phyloP scores from a whole-genome alignment of 2,888 invertebrate species.

The Cantharis rufa region DNA sequence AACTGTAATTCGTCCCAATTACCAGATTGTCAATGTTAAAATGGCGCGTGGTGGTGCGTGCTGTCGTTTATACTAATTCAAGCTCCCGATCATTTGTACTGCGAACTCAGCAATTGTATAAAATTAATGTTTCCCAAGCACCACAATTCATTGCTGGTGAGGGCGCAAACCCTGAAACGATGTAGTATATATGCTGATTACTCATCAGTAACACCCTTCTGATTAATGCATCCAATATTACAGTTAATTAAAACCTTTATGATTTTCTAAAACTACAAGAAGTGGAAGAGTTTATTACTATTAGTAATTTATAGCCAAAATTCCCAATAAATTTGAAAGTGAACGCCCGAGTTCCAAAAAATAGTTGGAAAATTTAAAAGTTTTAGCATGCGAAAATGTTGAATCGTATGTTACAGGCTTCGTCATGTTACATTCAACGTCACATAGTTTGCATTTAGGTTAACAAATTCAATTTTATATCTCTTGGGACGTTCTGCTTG shows the following conservation, averaged over 20 bases:
- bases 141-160: slow-evolving; percentile 43
- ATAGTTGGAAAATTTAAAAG: slow-evolving; percentile 8
- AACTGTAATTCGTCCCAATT: slow-evolving; percentile 43
- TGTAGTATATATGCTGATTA: slow-evolving; percentile 49
- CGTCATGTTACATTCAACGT: slow-evolving; percentile 30
- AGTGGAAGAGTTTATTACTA: slow-evolving; percentile 37
- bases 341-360: neutral
- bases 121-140: slow-evolving; percentile 47
- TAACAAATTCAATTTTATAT: slow-evolving; percentile 30
- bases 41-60: slow-evolving; percentile 37
- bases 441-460: slow-evolving; percentile 30
- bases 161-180: slow-evolving; percentile 38
- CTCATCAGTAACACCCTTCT: slow-evolving; percentile 52
- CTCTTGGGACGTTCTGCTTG: slow-evolving; percentile 19
- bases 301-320: slow-evolving; percentile 41
- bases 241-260: slow-evolving; percentile 54
- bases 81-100: slow-evolving; percentile 42
- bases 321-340: neutral
- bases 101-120: slow-evolving; percentile 49
- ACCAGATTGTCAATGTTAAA: slow-evolving; percentile 46
- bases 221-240: slow-evolving; percentile 52
- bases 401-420: slow-evolving; percentile 21
- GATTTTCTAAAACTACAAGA: slow-evolving; percentile 45
- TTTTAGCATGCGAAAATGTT: slow-evolving; percentile 17
- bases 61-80: slow-evolving; percentile 41